Conservation (phyloP, 2,797 vertebrate genomes). For the Leuciscus waleckii region DNA sequence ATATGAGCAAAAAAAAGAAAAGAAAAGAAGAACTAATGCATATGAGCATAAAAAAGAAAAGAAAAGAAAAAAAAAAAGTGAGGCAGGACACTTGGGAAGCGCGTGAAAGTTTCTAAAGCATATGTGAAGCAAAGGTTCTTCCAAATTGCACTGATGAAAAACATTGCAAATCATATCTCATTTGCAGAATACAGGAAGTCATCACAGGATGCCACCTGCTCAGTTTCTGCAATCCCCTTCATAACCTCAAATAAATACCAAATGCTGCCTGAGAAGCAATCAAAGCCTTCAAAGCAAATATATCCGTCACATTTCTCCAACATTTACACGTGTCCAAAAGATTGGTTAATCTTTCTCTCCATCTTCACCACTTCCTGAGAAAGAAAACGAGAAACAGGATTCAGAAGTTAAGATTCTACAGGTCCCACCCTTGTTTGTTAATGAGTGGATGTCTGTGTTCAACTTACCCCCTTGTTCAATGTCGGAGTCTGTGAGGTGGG, state of each 20-base stretch:
- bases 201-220: conserved; percentile 13
- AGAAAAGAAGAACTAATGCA: conserved; percentile 24
- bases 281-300: conserved; percentile 56
- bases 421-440: not conserved
- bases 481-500: conserved; percentile 94
- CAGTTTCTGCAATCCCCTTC: conserved; percentile 59
- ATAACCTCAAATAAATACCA: conserved; percentile 55
- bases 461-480: conserved; percentile 95
- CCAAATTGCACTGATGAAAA: conserved; percentile 70
- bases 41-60: conserved; percentile 30
- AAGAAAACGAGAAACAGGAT: not conserved
- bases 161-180: conserved; percentile 49
- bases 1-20: conserved; percentile 33
- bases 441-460: not conserved
- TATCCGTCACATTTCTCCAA: conserved; percentile 32
- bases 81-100: conserved; percentile 71
- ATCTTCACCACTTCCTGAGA: conserved; percentile 95
- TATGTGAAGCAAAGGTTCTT: conserved; percentile 63
- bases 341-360: conserved; percentile 91
- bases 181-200: conserved; percentile 25
- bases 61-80: conserved; percentile 38
- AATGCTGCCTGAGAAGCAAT: conserved; percentile 74
- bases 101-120: conserved; percentile 68
- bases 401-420: not conserved
- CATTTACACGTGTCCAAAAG: conserved; percentile 52